A percentile compares a stretch with the other conserved stretches of the same genome.
These are phyloP conservation scores for Campoletis sonorensis DNA, from an alignment of 1,140 invertebrate species.

Conservation along the genomic window DNA sequence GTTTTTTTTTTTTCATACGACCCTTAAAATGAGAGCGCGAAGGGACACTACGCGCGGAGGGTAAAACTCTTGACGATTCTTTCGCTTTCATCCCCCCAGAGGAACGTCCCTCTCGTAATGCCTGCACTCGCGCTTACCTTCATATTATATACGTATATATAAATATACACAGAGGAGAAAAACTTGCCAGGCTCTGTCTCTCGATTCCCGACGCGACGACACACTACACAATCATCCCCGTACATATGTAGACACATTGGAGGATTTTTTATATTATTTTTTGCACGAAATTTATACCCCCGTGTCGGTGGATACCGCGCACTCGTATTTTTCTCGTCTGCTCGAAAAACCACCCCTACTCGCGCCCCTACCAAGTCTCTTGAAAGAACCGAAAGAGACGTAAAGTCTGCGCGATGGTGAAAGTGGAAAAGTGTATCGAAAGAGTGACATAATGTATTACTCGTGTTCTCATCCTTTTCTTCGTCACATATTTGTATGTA, in stretches of 20 bases:
- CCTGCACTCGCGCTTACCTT: not conserved
- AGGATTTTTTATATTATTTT: not conserved
- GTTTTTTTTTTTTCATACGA: too few species aligned
- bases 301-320: not conserved
- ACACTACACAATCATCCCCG: not conserved
- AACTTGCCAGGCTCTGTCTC: not conserved
- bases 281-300: not conserved
- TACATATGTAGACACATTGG: not conserved
- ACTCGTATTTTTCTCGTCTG: not conserved
- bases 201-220: conserved; percentile 5
- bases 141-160: too few species aligned
- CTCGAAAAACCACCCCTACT: not conserved
- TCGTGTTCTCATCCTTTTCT: not conserved
- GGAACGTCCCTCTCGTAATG: not conserved
- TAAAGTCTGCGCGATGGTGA: not conserved
- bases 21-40: not conserved
- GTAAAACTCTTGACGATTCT: conserved; percentile 5
- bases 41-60: not conserved
- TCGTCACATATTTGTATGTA: not conserved
- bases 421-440: conserved; percentile 20
- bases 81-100: not conserved
- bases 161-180: not conserved
- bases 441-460: conserved; percentile 22
- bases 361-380: not conserved
- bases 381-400: not conserved